Base-by-base conservation (phyloP, 2,113 vertebrate genomes). In the Colius striatus region DNA sequence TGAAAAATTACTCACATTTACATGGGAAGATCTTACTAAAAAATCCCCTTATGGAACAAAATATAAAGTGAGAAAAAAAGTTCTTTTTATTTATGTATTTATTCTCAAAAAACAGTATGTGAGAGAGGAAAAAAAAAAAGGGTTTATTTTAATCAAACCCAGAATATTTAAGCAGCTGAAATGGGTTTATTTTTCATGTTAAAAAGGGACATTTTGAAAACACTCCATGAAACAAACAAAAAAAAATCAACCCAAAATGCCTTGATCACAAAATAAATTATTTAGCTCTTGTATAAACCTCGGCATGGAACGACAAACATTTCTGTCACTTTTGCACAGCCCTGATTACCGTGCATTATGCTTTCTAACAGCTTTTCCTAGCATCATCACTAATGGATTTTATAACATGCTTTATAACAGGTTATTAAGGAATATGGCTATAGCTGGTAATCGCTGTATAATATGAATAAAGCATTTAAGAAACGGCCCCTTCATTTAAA, bases 361-460 rank as follows among this genome's bases (percentile, higher is more conserved):
- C 96, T 96, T 92, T 85, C 92, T 93, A 97, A 97, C 97, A 95
- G 97, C 95, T 96, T 97, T 93, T 58, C 88, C 89, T 20, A 79
- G 94, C 89, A 87, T 93, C 94, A 97, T 96, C 96, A 84, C 90
- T 95, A 95, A 95, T 92, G 95, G 94, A 84, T 97, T 98, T 97
- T 95, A 96, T 96, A 97, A 97, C 75, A 61, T 91, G 95, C 94
- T 97, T 97, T 97, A 96, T 96, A 98, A 97, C 94, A 97, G 97
- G 97, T 97, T 98, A 97, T 98, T 98, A 98, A 98, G 95, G 98
- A 96, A 97, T 98, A 98, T 97, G 97, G 96, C 97, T 97, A 89
- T 51, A 95, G 97, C 93, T 94, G 96, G 34, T 97, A 97, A 97
- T 95, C 95, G 95, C 96, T 96, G 97, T 90, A 96, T 97, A 98